These are phyloP conservation scores for Hydrochoerus hydrochaeris DNA, from an alignment of 2,113 vertebrate species.

Conservation along the genomic window DNA sequence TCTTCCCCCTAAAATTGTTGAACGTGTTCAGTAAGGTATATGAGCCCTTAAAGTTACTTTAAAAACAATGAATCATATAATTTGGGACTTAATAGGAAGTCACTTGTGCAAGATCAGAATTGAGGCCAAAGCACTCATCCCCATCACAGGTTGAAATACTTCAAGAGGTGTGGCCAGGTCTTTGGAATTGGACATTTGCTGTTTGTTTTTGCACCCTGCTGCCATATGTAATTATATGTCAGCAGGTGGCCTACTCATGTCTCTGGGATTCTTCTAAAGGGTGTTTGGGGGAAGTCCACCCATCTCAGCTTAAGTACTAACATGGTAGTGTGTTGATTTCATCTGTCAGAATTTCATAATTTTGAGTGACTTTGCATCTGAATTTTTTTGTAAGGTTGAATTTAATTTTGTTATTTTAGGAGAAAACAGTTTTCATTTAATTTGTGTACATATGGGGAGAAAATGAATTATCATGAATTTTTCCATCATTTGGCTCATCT, in stretches of 20 bases:
- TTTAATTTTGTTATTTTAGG: neutral
- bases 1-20: neutral
- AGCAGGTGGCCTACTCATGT: neutral
- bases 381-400: neutral
- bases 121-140: neutral
- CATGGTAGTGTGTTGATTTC: neutral
- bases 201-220: neutral
- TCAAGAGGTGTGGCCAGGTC: neutral
- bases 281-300: neutral
- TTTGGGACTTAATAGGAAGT: neutral
- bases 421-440: constrained; percentile 13
- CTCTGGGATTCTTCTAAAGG: neutral
- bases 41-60: constrained; percentile 9
- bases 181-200: neutral
- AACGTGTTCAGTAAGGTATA: neutral
- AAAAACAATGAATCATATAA: neutral
- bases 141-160: neutral
- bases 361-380: neutral
- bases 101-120: neutral
- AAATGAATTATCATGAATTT: constrained; percentile 41
- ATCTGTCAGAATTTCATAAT: neutral
- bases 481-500: constrained; percentile 15
- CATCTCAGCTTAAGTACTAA: neutral
- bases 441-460: constrained; percentile 11
- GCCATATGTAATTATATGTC: neutral